Percentiles rank a stretch among this genome's conserved stretches.
phyloP scores from a whole-genome alignment of 1,140 invertebrate genomes.

The Eueides isabella region DNA sequence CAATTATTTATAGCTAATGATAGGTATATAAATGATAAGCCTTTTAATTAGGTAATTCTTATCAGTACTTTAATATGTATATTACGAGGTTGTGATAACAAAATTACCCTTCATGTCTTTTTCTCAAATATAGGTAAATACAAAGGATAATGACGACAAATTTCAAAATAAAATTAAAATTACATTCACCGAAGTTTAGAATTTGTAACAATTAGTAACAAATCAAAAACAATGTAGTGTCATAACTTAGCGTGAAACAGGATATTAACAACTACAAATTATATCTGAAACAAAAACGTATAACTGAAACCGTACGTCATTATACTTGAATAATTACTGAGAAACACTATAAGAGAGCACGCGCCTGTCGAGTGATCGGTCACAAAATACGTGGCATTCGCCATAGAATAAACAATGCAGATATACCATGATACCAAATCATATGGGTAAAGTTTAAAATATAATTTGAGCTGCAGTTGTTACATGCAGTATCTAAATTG shows the following conservation, averaged over 20 bases:
- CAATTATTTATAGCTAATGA: not conserved
- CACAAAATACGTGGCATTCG: slow-evolving; percentile 23
- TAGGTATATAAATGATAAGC: not conserved
- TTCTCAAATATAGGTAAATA: not conserved
- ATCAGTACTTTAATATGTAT: not conserved
- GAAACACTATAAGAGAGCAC: slow-evolving; percentile 33
- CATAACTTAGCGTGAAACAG: not conserved
- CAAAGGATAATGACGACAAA: too few species aligned
- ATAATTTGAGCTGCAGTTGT: slow-evolving; percentile 15
- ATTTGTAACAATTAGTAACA: not conserved
- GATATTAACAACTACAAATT: not conserved
- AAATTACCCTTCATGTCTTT: not conserved
- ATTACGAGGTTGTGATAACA: not conserved
- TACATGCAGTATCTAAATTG: not conserved
- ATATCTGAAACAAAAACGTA: slow-evolving; percentile 21
- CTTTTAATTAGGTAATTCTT: not conserved
- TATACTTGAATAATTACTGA: slow-evolving; percentile 26
- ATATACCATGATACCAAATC: not conserved
- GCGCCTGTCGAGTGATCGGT: slow-evolving; percentile 30
- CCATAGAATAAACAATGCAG: slow-evolving; percentile 23
- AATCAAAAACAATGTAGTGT: not conserved
- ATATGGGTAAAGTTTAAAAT: slow-evolving; percentile 15
- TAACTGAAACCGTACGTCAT: slow-evolving; percentile 22
- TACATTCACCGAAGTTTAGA: not conserved
- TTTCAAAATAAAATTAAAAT: not conserved